A percentile compares a stretch with the other conserved stretches of the same genome.
These are phyloP conservation scores for Pluvianellus socialis DNA, from an alignment of 2,113 vertebrate genomes.

Conservation along the genomic window DNA sequence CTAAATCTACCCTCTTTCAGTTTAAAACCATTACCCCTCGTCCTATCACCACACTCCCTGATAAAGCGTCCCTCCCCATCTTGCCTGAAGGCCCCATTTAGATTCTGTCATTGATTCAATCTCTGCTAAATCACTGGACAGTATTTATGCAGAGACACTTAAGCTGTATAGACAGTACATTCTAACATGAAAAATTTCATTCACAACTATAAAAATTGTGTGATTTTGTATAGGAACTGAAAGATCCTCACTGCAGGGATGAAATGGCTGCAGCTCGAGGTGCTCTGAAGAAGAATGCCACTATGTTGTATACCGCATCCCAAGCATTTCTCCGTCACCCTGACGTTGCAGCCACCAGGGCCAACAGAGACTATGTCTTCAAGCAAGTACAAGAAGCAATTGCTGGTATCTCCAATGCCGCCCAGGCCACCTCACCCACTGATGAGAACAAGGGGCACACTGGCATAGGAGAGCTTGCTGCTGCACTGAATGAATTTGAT, in stretches of 20 bases:
- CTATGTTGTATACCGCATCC: conserved; percentile 96
- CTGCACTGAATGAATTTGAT: conserved; percentile 97
- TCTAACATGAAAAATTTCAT: rapidly evolving
- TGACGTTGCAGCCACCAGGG: conserved; percentile 93
- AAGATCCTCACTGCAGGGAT: conserved; percentile 95
- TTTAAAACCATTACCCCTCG: background rate
- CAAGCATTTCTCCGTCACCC: conserved; percentile 97
- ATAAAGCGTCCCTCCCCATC: background rate
- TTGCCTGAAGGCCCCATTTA: background rate
- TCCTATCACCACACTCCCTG: background rate
- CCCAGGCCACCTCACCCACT: conserved; percentile 92
- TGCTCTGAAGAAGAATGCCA: conserved; percentile 97
- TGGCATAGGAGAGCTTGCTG: conserved; percentile 95
- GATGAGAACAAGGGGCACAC: conserved; percentile 96
- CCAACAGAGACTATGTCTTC: conserved; percentile 98
- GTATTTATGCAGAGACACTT: rapidly evolving
- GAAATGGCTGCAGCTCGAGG: conserved; percentile 97
- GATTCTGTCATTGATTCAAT: background rate
- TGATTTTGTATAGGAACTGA: conserved; percentile 82
- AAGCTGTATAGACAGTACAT: rapidly evolving
- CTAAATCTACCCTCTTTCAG: background rate
- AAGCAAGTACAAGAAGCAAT: conserved; percentile 99
- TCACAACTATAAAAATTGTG: rapidly evolving
- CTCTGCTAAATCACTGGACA: rapidly evolving
- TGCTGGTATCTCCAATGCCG: conserved; percentile 93